Base-by-base conservation (phyloP, 2,888 invertebrate species). In the Lathronympha strigana region DNA sequence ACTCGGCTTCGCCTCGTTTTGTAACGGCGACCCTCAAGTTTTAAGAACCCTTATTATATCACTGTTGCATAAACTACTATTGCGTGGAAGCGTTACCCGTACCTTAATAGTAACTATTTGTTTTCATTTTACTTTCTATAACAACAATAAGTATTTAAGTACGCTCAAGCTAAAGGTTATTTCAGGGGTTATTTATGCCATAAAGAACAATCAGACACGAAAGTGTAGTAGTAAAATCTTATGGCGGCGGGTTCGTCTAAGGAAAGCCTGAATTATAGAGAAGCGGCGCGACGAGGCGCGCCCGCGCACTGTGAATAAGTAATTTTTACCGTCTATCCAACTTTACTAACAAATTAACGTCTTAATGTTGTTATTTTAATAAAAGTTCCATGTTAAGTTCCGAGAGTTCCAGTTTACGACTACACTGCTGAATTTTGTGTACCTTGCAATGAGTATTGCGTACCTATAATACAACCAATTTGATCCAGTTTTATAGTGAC, bases 341-440 rank as follows among this genome's bases (percentile, higher is more conserved):
- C 86, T 88, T 89, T 87, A 87, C 90, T 88, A 88, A 91, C 88
- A 92, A 91, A 91, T 92, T 91, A 91, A 88, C 87, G 86, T 79
- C 83, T 84, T 85, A 84, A 88, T 89, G 86, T 88, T 87, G 88
- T 88, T 90, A 90, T 90, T 89, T 90, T 90, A 90, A 89, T 90
- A 88, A 90, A 91, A 90, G 83, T 88, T 89, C 74, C 78, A 71
- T 81, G 79, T 83, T 83, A 83, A 86, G 81, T 86, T 86, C 78
- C 78, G 77, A 73, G 78, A 83, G 86, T 88, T 87, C 80, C 81
- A 84, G 85, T 89, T 90, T 89, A 90, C 83, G 90, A 83, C 81
- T 66, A 17, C 28, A 58, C 53, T 50, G 76, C 74, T 76, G 81
- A n/a, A n/a, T n/a, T n/a, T n/a, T n/a, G n/a, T n/a, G n/a, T n/a